phyloP scores from a whole-genome alignment of 2,113 vertebrate genomes.

The Vombatus ursinus region DNA sequence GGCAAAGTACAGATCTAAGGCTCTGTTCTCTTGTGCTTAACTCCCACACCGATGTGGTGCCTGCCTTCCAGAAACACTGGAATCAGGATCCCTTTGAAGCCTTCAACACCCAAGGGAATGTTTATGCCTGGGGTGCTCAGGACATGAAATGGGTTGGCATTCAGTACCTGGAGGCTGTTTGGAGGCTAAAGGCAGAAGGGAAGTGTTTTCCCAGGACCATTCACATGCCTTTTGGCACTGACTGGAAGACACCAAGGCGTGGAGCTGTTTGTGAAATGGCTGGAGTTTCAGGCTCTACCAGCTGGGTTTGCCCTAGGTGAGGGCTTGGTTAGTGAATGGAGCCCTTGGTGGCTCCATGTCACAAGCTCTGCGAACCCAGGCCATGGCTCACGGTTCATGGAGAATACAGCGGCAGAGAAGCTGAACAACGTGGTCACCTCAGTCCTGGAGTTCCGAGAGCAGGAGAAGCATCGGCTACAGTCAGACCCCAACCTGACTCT shows the following conservation, averaged over 20 bases:
- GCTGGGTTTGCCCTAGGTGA: slow-evolving; percentile 96
- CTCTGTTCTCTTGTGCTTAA: slow-evolving; percentile 94
- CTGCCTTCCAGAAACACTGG: slow-evolving; percentile 97
- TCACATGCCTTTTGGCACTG: slow-evolving; percentile 95
- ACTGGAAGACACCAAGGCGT: slow-evolving; percentile 94
- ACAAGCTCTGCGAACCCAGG: slow-evolving; percentile 92
- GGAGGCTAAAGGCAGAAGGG: slow-evolving; percentile 90
- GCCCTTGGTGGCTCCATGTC: slow-evolving; percentile 95
- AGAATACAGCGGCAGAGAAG: slow-evolving; percentile 96
- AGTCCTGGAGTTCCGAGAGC: slow-evolving; percentile 95
- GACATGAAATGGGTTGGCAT: slow-evolving; percentile 99
- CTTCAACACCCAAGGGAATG: slow-evolving; percentile 94
- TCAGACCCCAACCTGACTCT: slow-evolving; percentile 89
- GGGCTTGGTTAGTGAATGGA: slow-evolving; percentile 95
- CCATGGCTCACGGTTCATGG: slow-evolving; percentile 95
- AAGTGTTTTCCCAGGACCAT: slow-evolving; percentile 90
- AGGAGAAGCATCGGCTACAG: slow-evolving; percentile 92
- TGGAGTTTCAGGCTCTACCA: slow-evolving; percentile 91
- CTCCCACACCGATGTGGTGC: slow-evolving; percentile 96
- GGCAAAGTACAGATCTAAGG: slow-evolving; percentile 89
- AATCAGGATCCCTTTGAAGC: slow-evolving; percentile 94
- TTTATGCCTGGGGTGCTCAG: slow-evolving; percentile 95
- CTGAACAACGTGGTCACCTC: slow-evolving; percentile 92
- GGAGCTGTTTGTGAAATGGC: slow-evolving; percentile 91
- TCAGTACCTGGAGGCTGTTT: slow-evolving; percentile 97